Percentiles rank a stretch among this genome's conserved stretches.
Evolutionary conservation across 2,113 vertebrate species (phyloP).

Genomic region (Scolopax mira): DNA sequence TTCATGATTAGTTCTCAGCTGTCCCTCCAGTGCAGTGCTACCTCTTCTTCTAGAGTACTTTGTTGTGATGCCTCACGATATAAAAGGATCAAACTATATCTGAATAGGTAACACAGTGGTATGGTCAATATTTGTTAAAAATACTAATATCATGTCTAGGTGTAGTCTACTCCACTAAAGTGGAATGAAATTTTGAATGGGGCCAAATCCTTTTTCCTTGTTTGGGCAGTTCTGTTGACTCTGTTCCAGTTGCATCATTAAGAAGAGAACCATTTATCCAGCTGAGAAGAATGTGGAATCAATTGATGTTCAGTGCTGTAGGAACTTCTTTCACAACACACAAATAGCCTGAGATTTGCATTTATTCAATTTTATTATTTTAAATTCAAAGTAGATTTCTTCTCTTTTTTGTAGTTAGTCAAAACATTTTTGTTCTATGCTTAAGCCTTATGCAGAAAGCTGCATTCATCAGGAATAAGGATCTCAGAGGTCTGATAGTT

Average conservation of each 20-base stretch:
- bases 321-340: not conserved
- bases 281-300: not conserved
- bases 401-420: not conserved
- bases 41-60: not conserved
- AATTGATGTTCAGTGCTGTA: not conserved
- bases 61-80: not conserved
- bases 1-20: not conserved
- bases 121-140: not conserved
- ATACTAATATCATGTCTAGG: not conserved
- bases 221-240: not conserved
- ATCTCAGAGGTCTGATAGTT: not conserved
- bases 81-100: not conserved
- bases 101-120: not conserved
- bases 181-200: not conserved
- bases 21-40: not conserved
- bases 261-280: not conserved
- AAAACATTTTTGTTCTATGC: not conserved
- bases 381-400: not conserved
- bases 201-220: not conserved
- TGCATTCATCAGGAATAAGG: not conserved
- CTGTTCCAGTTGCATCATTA: not conserved
- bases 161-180: not conserved
- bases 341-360: not conserved
- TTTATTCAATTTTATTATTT: not conserved
- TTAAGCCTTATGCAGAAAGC: not conserved